Conservation (phyloP, 2,797 vertebrate species). For the Pangasius macronema region DNA sequence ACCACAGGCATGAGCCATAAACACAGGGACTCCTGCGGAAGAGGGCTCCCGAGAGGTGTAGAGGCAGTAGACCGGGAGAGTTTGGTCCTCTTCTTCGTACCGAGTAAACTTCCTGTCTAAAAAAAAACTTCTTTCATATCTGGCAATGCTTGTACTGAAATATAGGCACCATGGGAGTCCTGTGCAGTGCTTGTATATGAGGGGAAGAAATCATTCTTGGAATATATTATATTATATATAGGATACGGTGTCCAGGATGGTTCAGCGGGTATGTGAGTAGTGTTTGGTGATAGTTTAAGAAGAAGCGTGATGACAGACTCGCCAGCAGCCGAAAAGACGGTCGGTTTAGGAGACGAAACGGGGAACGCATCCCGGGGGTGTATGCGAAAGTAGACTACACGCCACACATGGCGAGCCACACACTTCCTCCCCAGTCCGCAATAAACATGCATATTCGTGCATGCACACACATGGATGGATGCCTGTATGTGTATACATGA, state of each 20-base stretch:
- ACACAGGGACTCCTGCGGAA: slow-evolving; percentile 78
- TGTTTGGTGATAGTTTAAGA: neutral
- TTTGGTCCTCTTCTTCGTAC: no score
- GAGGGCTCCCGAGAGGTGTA: slow-evolving; percentile 63
- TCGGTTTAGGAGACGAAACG: no score
- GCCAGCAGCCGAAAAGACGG: no score
- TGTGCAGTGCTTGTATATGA: slow-evolving; percentile 8
- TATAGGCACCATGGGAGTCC: slow-evolving; percentile 30
- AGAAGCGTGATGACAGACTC: neutral
- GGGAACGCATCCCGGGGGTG: no score
- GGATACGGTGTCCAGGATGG: neutral
- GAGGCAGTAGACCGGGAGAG: no score
- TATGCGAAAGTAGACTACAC: no score
- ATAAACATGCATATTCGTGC: slow-evolving; percentile 47
- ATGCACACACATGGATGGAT: slow-evolving; percentile 35
- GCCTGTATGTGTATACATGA: slow-evolving; percentile 45
- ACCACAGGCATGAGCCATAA: slow-evolving; percentile 82
- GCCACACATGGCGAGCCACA: slow-evolving; percentile 49
- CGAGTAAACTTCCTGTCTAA: no score
- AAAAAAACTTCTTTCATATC: no score
- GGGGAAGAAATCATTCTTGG: slow-evolving; percentile 10
- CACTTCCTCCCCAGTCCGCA: slow-evolving; percentile 46
- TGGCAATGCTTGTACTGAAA: slow-evolving; percentile 27
- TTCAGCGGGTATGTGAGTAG: neutral
- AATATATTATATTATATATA: slow-evolving; percentile 17